Conservation (phyloP, 2,797 vertebrate genomes). For the Tadarida brasiliensis region DNA sequence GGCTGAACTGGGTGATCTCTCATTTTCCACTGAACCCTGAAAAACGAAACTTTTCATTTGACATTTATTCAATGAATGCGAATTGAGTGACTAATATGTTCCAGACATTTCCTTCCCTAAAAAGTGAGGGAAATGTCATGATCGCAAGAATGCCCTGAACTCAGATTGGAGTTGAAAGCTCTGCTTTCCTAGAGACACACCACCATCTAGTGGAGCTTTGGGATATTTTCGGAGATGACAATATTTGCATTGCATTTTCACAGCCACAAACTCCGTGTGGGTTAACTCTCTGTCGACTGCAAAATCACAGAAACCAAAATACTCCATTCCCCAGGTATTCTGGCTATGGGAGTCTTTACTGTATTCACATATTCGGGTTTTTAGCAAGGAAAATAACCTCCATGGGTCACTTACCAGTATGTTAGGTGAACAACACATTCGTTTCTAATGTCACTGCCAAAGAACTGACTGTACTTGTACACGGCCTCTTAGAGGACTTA, state of each 20-base stretch:
- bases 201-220: not conserved
- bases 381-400: not conserved
- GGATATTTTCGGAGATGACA: not conserved
- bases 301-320: slow-evolving; percentile 30
- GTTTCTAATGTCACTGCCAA: not conserved
- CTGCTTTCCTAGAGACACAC: not conserved
- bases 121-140: slow-evolving; percentile 5
- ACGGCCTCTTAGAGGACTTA: not conserved
- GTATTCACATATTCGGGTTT: not conserved
- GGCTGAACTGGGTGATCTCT: not conserved
- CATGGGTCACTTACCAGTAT: not conserved
- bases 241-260: not conserved
- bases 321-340: not conserved
- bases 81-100: slow-evolving; percentile 20
- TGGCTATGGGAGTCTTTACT: not conserved
- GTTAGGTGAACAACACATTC: not conserved
- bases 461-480: not conserved
- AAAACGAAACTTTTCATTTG: slow-evolving; percentile 39
- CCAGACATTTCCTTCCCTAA: not conserved
- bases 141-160: not conserved
- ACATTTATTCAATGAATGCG: slow-evolving; percentile 36
- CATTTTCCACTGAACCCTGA: slow-evolving; percentile 33
- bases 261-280: not conserved
- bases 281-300: not conserved
- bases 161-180: not conserved